Conservation (phyloP, 1,140 invertebrate species). For the Ptiloglossa arizonensis region DNA sequence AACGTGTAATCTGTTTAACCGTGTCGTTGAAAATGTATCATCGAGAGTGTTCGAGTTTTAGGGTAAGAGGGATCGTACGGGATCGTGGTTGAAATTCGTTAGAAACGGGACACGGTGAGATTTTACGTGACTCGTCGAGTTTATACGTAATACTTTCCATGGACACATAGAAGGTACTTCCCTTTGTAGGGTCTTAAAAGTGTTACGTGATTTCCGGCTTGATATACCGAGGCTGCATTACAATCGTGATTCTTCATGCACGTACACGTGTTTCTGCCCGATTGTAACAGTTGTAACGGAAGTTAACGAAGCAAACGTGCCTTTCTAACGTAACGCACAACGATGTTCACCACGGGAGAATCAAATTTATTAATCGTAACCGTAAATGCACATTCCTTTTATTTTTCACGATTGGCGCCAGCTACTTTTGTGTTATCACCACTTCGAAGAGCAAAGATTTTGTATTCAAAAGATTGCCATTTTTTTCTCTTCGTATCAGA, state of each 20-base stretch:
- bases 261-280: conserved; percentile 46
- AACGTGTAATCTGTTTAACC: too few relatives aligned
- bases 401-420: too few relatives aligned
- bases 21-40: too few relatives aligned
- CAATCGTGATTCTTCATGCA: conserved; percentile 60
- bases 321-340: background rate
- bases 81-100: conserved; percentile 10
- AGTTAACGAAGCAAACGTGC: conserved; percentile 23
- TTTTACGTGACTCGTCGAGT: conserved; percentile 24
- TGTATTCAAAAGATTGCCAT: too few relatives aligned
- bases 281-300: conserved; percentile 47
- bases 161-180: conserved; percentile 43
- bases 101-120: background rate
- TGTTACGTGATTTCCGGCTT: conserved; percentile 68
- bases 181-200: conserved; percentile 51
- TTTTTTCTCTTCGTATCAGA: too few relatives aligned
- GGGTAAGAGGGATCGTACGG: background rate
- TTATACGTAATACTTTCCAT: conserved; percentile 37
- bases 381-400: too few relatives aligned
- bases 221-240: conserved; percentile 53
- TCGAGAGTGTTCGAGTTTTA: too few relatives aligned
- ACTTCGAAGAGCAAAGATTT: too few relatives aligned
- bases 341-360: background rate
- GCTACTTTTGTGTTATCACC: too few relatives aligned
- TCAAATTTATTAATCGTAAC: background rate